phyloP scores from a whole-genome alignment of 2,888 invertebrate species.

The Meta bourneti region DNA sequence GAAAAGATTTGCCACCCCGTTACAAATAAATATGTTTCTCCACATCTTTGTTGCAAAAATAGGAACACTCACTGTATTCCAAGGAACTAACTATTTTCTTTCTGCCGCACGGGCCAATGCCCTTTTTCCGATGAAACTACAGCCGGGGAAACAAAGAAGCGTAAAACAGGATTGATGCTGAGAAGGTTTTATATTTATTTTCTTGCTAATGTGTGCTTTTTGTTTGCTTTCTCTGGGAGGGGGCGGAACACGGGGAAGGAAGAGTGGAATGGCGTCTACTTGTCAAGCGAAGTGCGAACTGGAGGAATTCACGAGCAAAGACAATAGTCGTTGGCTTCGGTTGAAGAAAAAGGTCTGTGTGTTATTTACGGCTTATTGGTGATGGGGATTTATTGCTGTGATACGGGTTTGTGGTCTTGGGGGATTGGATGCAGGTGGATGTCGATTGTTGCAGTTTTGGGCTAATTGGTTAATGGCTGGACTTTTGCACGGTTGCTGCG shows the following conservation, averaged over 20 bases:
- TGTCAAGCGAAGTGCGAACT: background rate
- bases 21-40: too few species aligned
- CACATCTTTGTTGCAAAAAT: too few species aligned
- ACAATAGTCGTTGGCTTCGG: too few species aligned
- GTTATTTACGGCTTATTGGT: background rate
- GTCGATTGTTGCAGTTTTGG: too few species aligned
- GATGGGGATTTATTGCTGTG: background rate
- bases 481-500: too few species aligned
- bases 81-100: too few species aligned
- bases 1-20: too few species aligned
- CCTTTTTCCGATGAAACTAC: background rate
- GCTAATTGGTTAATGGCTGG: too few species aligned
- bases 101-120: background rate
- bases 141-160: background rate
- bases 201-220: background rate
- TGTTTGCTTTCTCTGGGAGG: background rate
- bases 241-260: background rate
- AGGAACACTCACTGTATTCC: too few species aligned
- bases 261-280: background rate
- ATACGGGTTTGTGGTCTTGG: too few species aligned
- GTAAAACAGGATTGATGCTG: background rate
- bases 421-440: too few species aligned
- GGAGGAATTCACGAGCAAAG: background rate
- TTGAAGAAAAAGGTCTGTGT: background rate
- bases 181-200: background rate